Conservation (phyloP, 2,888 invertebrate species). For the Plutella xylostella region DNA sequence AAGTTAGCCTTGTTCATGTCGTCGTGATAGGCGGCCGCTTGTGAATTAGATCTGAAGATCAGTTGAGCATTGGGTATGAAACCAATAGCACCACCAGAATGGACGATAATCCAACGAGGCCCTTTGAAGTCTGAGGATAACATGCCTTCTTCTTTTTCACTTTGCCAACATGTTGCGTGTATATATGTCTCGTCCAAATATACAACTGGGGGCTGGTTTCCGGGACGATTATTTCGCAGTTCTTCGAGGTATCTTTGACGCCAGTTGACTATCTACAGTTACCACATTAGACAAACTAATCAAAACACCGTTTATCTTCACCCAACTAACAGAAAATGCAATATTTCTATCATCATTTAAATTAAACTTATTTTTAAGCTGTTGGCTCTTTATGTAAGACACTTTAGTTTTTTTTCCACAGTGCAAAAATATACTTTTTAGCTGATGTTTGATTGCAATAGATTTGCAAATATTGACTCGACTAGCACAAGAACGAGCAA, state of each 20-base stretch:
- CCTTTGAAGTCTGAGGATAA: neutral
- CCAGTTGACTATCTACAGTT: too few species aligned
- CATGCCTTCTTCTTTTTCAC: neutral
- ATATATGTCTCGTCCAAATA: slow-evolving; percentile 6
- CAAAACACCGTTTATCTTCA: too few species aligned
- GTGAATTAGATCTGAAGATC: slow-evolving; percentile 12
- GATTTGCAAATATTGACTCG: slow-evolving; percentile 14
- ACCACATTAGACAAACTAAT: too few species aligned
- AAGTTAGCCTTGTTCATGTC: slow-evolving; percentile 9
- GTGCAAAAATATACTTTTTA: too few species aligned
- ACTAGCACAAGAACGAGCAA: slow-evolving; percentile 10
- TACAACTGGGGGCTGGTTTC: neutral
- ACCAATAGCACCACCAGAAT: slow-evolving; percentile 10
- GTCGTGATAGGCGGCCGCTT: slow-evolving; percentile 6
- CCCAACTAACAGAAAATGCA: too few species aligned
- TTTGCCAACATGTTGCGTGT: slow-evolving; percentile 2
- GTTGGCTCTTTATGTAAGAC: too few species aligned
- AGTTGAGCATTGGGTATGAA: slow-evolving; percentile 12
- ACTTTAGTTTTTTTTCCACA: too few species aligned
- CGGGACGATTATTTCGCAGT: neutral
- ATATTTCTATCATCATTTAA: too few species aligned
- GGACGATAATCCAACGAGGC: slow-evolving; percentile 8
- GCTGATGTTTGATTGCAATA: slow-evolving; percentile 15
- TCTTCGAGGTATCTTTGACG: neutral
- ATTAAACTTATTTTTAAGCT: too few species aligned